Conservation (phyloP, 2,113 vertebrate genomes). For the Anoura caudifer region DNA sequence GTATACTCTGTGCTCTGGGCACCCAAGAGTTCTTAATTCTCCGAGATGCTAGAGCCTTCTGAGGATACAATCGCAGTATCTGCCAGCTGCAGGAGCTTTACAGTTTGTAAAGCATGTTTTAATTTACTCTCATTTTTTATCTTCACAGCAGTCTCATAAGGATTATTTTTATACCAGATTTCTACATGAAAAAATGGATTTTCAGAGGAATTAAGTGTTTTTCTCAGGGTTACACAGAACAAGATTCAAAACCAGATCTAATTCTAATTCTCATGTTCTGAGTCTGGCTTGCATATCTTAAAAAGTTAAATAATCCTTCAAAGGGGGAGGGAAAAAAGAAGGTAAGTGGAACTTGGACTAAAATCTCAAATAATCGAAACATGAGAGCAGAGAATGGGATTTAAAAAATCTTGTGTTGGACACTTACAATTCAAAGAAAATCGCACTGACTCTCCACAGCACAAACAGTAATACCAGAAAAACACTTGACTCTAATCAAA, state of each 20-base stretch:
- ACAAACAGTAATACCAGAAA: constrained; percentile 45
- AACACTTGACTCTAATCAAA: constrained; percentile 67
- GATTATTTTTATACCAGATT: constrained; percentile 34
- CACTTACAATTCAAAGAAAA: constrained; percentile 68
- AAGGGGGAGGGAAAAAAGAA: background rate
- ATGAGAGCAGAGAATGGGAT: background rate
- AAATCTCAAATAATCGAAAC: constrained; percentile 58
- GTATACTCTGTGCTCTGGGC: background rate
- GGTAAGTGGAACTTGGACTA: background rate
- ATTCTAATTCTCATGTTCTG: constrained; percentile 1
- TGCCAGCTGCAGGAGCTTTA: background rate
- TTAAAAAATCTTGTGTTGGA: constrained; percentile 12
- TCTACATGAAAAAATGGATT: background rate
- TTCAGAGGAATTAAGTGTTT: constrained; percentile 36
- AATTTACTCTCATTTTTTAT: constrained; percentile 16
- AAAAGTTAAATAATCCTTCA: constrained; percentile 53
- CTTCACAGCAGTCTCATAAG: background rate
- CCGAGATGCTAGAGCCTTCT: background rate
- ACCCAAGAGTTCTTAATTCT: background rate
- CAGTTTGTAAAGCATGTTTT: background rate
- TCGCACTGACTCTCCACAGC: constrained; percentile 27
- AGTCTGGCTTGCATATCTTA: background rate
- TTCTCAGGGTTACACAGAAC: constrained; percentile 23
- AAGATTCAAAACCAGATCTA: constrained; percentile 18
- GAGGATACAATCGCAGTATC: background rate